Base-by-base conservation (phyloP, 2,113 vertebrate genomes). In the Elaphurus davidianus region DNA sequence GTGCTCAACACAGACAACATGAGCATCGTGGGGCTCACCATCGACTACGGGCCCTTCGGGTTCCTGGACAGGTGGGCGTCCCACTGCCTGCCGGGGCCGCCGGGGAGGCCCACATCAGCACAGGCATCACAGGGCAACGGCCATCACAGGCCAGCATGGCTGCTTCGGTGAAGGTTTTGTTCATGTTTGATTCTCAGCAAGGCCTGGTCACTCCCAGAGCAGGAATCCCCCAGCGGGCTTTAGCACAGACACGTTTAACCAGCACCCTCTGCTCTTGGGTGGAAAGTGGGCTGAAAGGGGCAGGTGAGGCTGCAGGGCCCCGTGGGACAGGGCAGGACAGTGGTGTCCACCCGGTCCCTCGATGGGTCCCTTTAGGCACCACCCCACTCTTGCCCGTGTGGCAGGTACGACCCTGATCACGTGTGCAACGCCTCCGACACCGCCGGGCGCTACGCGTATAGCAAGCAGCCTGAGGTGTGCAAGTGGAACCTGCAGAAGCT, bases 1-100 rank as follows among this genome's bases (percentile, higher is more conserved):
- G 99, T 99, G 93, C 99, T 99, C 94, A 99, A 99, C 97, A 99
- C 99, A 0, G 99, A 99, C 97, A 99, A 99, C 96, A 99, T 99
- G 99, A 99, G 99, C 96, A 99, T 99, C 14, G 96, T 99, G 97
- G 99, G 99, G 57, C 98, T 99, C 2, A 99, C 99, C 15, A 98
- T 99, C 55, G 99, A 99, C 98, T 99, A 99, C 0, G 99, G 99
- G 94, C 99, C 99, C 43, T 99, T 99, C 15, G 99, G 99, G 52
- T 99, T 99, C 92, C 99, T 99, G 99, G 99, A 99, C 99, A 99
- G 99, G 99, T 99, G 84, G 97, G 98, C 2, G 0, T 21, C 19
- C 17, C 16, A 16, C 43, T 19, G 30, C 45, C 59, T 13, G 3
- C 16, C n/a, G 1, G 1, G 2, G 40, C 0, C 54, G 11, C 23